Conservation (phyloP, 92 coral and sea anemone genomes). For the Phenganax stokvisi region DNA sequence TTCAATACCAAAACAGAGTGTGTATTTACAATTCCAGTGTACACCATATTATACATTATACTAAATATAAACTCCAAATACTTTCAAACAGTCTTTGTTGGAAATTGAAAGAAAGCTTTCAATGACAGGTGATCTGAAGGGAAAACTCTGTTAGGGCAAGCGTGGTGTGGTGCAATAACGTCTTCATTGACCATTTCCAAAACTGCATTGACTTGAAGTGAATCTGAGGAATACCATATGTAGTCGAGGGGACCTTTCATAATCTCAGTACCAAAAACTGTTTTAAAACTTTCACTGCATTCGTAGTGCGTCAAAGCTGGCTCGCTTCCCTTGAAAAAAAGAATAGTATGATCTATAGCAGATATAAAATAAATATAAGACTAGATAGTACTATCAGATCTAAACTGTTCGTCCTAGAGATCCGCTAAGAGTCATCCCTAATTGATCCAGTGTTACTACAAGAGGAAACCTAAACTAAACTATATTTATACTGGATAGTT, state of each 20-base stretch:
- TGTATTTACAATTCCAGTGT: no score
- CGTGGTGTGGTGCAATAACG: constrained; percentile 24
- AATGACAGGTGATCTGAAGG: constrained; percentile 42
- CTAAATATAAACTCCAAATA: not conserved
- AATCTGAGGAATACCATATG: constrained; percentile 37
- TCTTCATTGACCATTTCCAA: constrained; percentile 15
- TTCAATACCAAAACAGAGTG: no score
- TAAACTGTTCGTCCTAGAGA: not conserved
- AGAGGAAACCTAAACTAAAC: not conserved
- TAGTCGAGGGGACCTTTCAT: constrained; percentile 26
- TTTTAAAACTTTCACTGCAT: constrained; percentile 28
- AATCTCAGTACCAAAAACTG: not conserved
- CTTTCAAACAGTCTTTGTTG: not conserved
- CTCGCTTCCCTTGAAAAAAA: constrained; percentile 60
- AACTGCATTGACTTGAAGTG: constrained; percentile 23
- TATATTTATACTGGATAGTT: no score
- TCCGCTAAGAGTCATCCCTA: no score
- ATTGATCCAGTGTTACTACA: no score
- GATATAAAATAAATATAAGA: not conserved
- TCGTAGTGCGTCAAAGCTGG: constrained; percentile 60
- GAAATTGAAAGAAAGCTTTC: constrained; percentile 33
- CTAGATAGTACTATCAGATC: not conserved
- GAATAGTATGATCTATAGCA: not conserved
- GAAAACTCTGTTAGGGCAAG: constrained; percentile 31
- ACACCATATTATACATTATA: no score